phyloP scores from a whole-genome alignment of 1,140 invertebrate species.

The Heliothis subflexa region DNA sequence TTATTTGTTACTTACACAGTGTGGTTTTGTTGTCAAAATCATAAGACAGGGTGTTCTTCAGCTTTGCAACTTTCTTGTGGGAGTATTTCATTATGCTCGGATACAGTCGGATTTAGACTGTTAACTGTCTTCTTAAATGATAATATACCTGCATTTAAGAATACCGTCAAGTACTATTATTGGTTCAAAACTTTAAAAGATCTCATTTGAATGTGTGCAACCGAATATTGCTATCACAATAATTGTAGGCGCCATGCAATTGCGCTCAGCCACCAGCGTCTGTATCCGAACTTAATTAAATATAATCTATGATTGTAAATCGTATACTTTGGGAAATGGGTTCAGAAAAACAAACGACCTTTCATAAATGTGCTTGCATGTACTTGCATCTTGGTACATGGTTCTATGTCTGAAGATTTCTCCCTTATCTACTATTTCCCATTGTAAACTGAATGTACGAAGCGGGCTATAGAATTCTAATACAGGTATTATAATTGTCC shows the following conservation, averaged over 20 bases:
- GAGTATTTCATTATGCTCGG: conserved; percentile 12
- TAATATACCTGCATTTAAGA: no score
- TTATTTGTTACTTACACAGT: no score
- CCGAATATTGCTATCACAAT: background rate
- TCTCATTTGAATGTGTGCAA: background rate
- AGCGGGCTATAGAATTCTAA: conserved; percentile 46
- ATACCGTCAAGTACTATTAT: no score
- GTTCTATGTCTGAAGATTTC: no score
- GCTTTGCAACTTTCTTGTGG: conserved; percentile 21
- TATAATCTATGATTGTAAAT: conserved; percentile 37
- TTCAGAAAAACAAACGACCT: background rate
- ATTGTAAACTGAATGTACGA: conserved; percentile 35
- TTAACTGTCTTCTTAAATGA: no score
- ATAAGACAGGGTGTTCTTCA: conserved; percentile 38
- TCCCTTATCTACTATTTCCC: conserved; percentile 21
- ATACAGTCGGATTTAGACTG: background rate
- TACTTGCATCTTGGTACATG: no score
- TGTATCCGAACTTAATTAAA: conserved; percentile 48
- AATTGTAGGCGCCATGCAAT: conserved; percentile 3
- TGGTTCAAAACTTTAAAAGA: no score
- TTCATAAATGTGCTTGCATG: conserved; percentile 22
- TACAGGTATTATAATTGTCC: conserved; percentile 53
- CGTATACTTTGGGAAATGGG: conserved; percentile 34
- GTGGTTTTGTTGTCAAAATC: background rate
- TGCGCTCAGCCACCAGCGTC: background rate